Percentiles rank a stretch among this genome's conserved stretches.
phyloP scores from a whole-genome alignment of 2,113 vertebrate genomes.

The Labeo rohita region DNA sequence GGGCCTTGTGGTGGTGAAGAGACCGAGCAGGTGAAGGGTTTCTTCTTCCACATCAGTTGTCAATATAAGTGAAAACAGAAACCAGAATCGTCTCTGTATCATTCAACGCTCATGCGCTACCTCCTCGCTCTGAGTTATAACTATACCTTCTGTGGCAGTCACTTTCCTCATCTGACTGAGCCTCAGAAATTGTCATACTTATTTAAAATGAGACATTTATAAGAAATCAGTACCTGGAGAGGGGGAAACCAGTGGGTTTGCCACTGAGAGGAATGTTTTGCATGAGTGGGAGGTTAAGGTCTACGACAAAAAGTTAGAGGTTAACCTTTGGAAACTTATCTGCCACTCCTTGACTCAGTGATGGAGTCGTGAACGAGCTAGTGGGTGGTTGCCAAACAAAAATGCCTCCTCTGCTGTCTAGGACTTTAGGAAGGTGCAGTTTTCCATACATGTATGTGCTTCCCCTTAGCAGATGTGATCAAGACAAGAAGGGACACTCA shows the following conservation, averaged over 20 bases:
- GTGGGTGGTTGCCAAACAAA: conserved; percentile 54
- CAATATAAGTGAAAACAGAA: conserved; percentile 76
- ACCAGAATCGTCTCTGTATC: conserved; percentile 54
- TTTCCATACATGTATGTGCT: conserved; percentile 19
- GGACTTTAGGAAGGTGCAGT: conserved; percentile 37
- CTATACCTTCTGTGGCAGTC: conserved; percentile 46
- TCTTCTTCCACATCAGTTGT: conserved; percentile 62
- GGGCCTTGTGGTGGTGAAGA: conserved; percentile 55
- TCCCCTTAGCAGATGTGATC: conserved; percentile 17
- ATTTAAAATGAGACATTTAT: conserved; percentile 72
- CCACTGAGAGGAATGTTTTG: conserved; percentile 68
- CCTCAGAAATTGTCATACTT: conserved; percentile 65
- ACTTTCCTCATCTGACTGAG: conserved; percentile 61
- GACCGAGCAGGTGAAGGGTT: conserved; percentile 64
- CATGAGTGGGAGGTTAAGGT: conserved; percentile 64
- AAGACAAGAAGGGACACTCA: conserved; percentile 52
- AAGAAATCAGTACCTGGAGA: conserved; percentile 73
- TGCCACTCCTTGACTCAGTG: conserved; percentile 45
- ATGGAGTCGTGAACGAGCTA: not conserved
- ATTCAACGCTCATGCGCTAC: conserved; percentile 42
- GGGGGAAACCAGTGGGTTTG: conserved; percentile 72
- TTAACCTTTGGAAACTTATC: conserved; percentile 58
- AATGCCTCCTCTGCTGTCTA: conserved; percentile 51
- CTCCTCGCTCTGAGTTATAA: conserved; percentile 58
- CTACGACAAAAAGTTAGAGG: conserved; percentile 57